These are phyloP conservation scores for Hyles euphorbiae DNA, from an alignment of 1,140 invertebrate genomes.

Conservation along the genomic window DNA sequence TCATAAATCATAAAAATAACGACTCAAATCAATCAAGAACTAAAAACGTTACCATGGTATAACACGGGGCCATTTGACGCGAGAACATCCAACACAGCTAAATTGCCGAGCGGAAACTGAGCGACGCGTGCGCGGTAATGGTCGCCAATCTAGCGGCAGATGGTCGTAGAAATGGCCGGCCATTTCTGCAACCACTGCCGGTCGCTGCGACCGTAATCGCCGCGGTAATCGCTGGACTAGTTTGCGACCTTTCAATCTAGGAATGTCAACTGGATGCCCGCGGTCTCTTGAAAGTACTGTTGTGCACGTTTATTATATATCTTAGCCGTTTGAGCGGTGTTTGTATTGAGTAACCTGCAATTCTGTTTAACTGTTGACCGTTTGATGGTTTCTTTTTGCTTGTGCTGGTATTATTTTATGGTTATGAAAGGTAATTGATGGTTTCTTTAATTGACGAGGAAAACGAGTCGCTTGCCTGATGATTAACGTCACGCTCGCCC, in stretches of 20 bases:
- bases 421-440: no score
- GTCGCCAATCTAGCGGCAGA: constrained; percentile 43
- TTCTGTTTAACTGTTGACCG: no score
- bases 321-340: constrained; percentile 10
- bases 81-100: constrained; percentile 36
- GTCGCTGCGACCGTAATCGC: constrained; percentile 43
- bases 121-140: constrained; percentile 54
- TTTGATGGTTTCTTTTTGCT: no score
- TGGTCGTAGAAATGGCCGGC: constrained; percentile 36
- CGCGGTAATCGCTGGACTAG: constrained; percentile 47
- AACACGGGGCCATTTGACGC: constrained; percentile 38
- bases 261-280: constrained; percentile 59
- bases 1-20: no score
- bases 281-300: constrained; percentile 40
- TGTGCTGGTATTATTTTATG: no score
- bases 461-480: no score
- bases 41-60: background rate
- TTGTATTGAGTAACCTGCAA: constrained; percentile 18
- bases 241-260: constrained; percentile 70
- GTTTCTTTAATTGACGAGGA: no score
- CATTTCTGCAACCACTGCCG: constrained; percentile 46
- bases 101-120: constrained; percentile 48
- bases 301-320: constrained; percentile 16
- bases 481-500: no score
- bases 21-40: no score